A percentile compares a stretch with the other conserved stretches of the same genome.
Conservation (phyloP, 2,888 invertebrate genomes). For the Amiota mariae region DNA sequence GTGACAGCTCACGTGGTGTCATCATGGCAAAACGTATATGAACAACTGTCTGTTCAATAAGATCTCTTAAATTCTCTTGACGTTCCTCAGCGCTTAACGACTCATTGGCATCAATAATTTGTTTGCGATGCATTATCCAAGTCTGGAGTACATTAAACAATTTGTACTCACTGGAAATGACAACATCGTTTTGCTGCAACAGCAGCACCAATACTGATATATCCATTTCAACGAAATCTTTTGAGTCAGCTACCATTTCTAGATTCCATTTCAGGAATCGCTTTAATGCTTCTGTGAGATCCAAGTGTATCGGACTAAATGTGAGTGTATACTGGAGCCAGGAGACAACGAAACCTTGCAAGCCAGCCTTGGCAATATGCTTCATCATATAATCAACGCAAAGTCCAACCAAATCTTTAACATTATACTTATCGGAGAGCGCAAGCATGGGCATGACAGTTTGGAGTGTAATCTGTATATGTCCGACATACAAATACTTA, state of each 20-base stretch:
- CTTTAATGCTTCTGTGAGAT: slow-evolving; percentile 79
- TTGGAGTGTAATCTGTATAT: slow-evolving; percentile 87
- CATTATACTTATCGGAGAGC: slow-evolving; percentile 95
- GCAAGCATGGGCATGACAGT: slow-evolving; percentile 91
- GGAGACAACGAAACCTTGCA: slow-evolving; percentile 85
- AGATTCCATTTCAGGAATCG: slow-evolving; percentile 94
- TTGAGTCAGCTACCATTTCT: slow-evolving; percentile 84
- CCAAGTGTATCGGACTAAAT: slow-evolving; percentile 79
- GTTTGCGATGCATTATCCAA: slow-evolving; percentile 85
- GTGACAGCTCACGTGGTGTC: slow-evolving; percentile 89
- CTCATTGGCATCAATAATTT: slow-evolving; percentile 75
- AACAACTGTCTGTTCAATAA: slow-evolving; percentile 84
- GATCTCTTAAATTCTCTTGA: slow-evolving; percentile 78
- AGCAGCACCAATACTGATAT: slow-evolving; percentile 84
- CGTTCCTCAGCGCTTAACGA: slow-evolving; percentile 75
- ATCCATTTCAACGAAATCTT: slow-evolving; percentile 88
- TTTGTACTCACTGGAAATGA: slow-evolving; percentile 90
- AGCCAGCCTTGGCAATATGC: slow-evolving; percentile 89
- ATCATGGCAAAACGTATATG: slow-evolving; percentile 95
- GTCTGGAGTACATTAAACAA: slow-evolving; percentile 83
- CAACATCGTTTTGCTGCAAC: slow-evolving; percentile 89
- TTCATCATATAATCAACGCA: slow-evolving; percentile 91
- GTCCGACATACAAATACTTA: slow-evolving; percentile 90
- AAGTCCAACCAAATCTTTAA: slow-evolving; percentile 87
- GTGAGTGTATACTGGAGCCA: slow-evolving; percentile 94